Evolutionary conservation across 2,888 invertebrate genomes (phyloP), one percentile per base, ranked within the genome.

Genomic region (Lottia gigantea): DNA sequence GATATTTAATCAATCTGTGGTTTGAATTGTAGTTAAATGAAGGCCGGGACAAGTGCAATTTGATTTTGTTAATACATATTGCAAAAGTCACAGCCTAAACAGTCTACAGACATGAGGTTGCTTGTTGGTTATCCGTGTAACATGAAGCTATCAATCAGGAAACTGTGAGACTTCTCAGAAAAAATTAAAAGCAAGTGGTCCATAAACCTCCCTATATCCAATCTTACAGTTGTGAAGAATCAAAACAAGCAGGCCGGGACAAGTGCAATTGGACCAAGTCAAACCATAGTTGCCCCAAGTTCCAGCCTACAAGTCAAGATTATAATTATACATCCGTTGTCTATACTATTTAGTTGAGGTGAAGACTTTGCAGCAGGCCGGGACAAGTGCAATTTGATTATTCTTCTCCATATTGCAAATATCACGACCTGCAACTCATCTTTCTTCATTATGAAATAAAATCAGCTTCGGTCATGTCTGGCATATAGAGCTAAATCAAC

Each of bases 231-330:
- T 40, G 40, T 40, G 40, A 40, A 11, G 7, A 23, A 55, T 23
- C 55, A n/a, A 55, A 19, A 19, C 55, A 19, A 55, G 76, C 76
- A 77, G 77, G 77, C 77, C 77, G 77, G 77, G 77, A 77, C 77
- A 71, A 76, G 77, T 77, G 77, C 77, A 77, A 77, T 77, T 77
- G 74, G 77, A 67, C 66, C 8, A 45, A 66, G 46, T 26, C 63
- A 47, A 69, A 68, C 74, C 77, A 77, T 74, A 72, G 72, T 74
- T 77, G 71, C 77, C 71, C 75, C n/a, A 73, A 67, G 74, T 74
- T 74, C 73, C 71, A 68, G 74, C 77, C 77, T 76, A 70, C 55
- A 23, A 23, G 55, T 55, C 19, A 23, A 55, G 55, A 40, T 40
- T 40, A 40, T 40, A 11, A 40, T 6, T 8, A 40, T 40, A 40